phyloP scores from a whole-genome alignment of 37 sponge, comb jelly and placozoan species.

The Crambe crambe region DNA sequence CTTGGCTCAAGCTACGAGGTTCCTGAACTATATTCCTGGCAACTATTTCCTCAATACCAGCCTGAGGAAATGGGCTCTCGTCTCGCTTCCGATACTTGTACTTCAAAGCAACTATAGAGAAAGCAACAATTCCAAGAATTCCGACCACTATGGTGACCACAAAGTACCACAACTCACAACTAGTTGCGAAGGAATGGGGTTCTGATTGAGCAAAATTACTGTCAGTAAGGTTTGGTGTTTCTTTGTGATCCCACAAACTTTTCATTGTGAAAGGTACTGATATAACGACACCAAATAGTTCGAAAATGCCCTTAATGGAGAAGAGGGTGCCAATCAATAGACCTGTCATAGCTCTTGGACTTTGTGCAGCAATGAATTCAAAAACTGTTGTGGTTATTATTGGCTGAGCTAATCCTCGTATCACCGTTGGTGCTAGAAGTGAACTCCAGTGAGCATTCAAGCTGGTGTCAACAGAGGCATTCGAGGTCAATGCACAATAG shows the following conservation, averaged over 20 bases:
- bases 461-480: background rate
- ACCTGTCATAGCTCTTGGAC: background rate
- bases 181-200: background rate
- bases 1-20: background rate
- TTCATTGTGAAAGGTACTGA: background rate
- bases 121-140: background rate
- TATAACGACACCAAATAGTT: background rate
- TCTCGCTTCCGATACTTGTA: background rate
- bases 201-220: background rate
- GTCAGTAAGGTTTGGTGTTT: background rate
- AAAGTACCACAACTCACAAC: background rate
- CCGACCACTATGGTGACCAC: background rate
- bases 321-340: background rate
- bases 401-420: background rate
- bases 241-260: background rate
- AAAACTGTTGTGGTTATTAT: background rate
- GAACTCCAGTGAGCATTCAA: background rate
- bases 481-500: background rate
- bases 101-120: background rate
- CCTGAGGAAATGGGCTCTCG: background rate
- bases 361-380: background rate
- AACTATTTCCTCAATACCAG: background rate
- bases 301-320: background rate
- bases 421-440: background rate
- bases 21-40: background rate